These are phyloP conservation scores for Pseudococcus jackbeardsleyi DNA, from an alignment of 2,888 invertebrate genomes.

Conservation along the genomic window DNA sequence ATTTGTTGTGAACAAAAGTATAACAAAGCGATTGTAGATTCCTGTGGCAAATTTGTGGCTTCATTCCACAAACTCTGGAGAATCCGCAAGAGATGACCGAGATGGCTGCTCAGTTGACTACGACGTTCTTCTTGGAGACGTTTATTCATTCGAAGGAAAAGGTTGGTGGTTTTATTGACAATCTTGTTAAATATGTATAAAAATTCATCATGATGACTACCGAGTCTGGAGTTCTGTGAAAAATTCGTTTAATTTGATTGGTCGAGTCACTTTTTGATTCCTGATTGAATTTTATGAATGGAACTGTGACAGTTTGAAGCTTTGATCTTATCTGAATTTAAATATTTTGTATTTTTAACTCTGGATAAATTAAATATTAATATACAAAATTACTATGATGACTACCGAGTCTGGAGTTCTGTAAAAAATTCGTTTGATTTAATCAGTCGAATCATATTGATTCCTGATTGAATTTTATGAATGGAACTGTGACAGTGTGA, in stretches of 20 bases:
- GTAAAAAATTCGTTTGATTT: neutral
- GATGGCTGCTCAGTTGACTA: conserved; percentile 87
- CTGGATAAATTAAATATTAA: no score
- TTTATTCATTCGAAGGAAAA: conserved; percentile 98
- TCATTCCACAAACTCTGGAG: conserved; percentile 89
- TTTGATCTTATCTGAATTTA: conserved; percentile 52
- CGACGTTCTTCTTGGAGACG: conserved; percentile 95
- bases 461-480: conserved; percentile 3
- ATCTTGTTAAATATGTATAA: conserved; percentile 33
- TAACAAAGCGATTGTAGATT: conserved; percentile 75
- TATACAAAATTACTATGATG: neutral
- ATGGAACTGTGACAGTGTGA: conserved; percentile 25
- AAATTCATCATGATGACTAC: conserved; percentile 38
- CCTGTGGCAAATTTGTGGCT: conserved; percentile 96
- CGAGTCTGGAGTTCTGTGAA: conserved; percentile 24
- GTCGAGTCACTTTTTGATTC: conserved; percentile 30
- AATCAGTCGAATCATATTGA: conserved; percentile 5
- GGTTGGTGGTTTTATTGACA: conserved; percentile 71
- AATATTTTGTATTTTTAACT: neutral
- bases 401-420: conserved; percentile 31
- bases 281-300: neutral
- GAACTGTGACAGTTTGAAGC: conserved; percentile 42
- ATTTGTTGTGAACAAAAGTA: conserved; percentile 37
- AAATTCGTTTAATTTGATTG: neutral
- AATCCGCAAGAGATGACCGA: conserved; percentile 85